These are phyloP conservation scores for Archips xylosteana DNA, from an alignment of 2,888 invertebrate species.

Conservation along the genomic window DNA sequence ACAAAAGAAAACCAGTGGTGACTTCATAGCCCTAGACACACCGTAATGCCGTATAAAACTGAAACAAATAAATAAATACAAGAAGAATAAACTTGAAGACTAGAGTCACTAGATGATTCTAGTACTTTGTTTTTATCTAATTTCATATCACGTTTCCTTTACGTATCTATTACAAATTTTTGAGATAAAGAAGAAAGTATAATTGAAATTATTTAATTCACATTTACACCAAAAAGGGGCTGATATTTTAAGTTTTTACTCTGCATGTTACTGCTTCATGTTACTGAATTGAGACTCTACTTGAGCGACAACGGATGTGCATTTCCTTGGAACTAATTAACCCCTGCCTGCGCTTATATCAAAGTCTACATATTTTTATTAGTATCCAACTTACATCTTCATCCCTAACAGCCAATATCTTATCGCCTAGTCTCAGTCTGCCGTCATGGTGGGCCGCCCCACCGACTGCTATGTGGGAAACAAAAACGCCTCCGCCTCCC, in stretches of 20 bases:
- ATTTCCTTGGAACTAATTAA: not conserved
- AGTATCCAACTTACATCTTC: constrained; percentile 70
- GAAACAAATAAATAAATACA: too few species aligned
- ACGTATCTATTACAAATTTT: too few species aligned
- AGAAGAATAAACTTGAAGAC: not conserved
- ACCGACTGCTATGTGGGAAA: constrained; percentile 80
- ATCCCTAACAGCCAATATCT: constrained; percentile 81
- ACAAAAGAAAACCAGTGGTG: constrained; percentile 9
- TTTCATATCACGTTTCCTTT: too few species aligned
- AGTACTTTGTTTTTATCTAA: too few species aligned
- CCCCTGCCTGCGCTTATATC: not conserved
- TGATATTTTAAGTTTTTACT: too few species aligned
- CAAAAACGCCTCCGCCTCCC: constrained; percentile 80
- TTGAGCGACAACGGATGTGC: not conserved
- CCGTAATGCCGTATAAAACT: too few species aligned
- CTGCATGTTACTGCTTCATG: too few species aligned
- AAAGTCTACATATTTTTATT: not conserved
- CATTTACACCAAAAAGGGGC: too few species aligned
- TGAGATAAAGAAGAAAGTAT: too few species aligned
- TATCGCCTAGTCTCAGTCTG: constrained; percentile 80
- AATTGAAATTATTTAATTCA: too few species aligned
- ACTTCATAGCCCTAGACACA: not conserved
- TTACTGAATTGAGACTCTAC: too few species aligned
- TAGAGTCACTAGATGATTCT: too few species aligned
- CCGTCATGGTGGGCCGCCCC: constrained; percentile 81